Base-by-base conservation (phyloP, 2,113 vertebrate species). In the Thunnus maccoyii region DNA sequence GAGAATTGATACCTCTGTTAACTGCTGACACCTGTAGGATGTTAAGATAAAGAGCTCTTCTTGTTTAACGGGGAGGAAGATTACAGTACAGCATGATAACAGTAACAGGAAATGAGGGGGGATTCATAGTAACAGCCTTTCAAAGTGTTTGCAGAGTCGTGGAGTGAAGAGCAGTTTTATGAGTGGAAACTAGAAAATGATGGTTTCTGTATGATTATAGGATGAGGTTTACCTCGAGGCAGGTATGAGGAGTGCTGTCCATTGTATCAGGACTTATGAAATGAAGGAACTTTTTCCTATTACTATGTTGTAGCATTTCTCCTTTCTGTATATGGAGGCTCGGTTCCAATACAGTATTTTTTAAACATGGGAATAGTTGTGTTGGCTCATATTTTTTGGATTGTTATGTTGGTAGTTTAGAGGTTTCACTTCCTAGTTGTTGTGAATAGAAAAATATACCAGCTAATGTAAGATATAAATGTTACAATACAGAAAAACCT, bases 81-180 rank as follows among this genome's bases (percentile, higher is more conserved):
- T 66, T 84, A 63, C 72, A 67, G 52, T 69, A 55, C 55, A 48
- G 48, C 30, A 46, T 60, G 75, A 72, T 81, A 72, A 86, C 48
- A 46, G 47, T 55, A 65, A 77, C 3, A 58, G 64, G 2, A 41
- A 67, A 11, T 44, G 18, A 44, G 9, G 14, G 14, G 30, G 54
- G 51, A 18, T 27, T 56, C 66, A 54, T 60, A 16, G 46, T 22
- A 16, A 20, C 61, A 32, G 58, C 57, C 46, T 65, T 72, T 64
- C 70, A 70, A 61, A 87, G 51, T 70, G 17, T 73, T 17, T 68
- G 55, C 56, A 57, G 56, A 44, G n/a, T 20, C 2, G 15, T 74
- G 64, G 22, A 65, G 13, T 14, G 20, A 14, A 18, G n/a, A 18
- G 25, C 10, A 32, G 50, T 73, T 8, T 41, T 8, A 41, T 41